Evolutionary conservation across 2,888 invertebrate genomes (phyloP), one percentile per base, ranked within the genome.

Genomic region (Acholoe squamosa): DNA sequence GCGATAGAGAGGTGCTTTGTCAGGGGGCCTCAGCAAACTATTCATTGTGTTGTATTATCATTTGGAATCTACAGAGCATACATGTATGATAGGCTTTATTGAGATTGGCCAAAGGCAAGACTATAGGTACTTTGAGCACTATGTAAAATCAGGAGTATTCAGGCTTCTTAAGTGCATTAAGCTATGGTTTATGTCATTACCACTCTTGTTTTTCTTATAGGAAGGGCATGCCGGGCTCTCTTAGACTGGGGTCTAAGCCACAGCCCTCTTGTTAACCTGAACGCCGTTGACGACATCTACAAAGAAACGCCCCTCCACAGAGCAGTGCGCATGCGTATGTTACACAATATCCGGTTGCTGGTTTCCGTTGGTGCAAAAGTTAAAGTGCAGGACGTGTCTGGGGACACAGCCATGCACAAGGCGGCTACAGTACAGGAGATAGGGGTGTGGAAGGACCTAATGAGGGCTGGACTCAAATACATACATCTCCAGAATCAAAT

Each of bases 231-330:
- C 31, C 16, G n/a, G 28, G 25, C 76, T 1, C 16, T 76, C 5
- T 31, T 76, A 25, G n/a, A 31, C 14, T 76, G 76, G 76, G 25
- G 28, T 19, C 16, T 28, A 19, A 14, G 28, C 76, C 19, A 76
- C 76, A 80, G 80, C 14, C 19, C 19, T 19, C 43, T 34, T 14
- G 19, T 89, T 0, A 92, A 93, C 54, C 28, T 91, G 3, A 89
- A 91, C 84, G 43, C 71, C 0, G 43, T 54, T 31, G 91, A 91
- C 56, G 77, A 51, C 22, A 52, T 91, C 16, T 90, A 71, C 43
- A 12, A 43, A 5, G 91, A 91, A 51, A 91, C 91, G 52, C 84
- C 91, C 16, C 91, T 91, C 5, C 91, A 91, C 77, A 91, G 90
- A 54, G 91, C 91, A 31, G 86, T 90, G 71, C 91, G 89, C 51